Conservation (phyloP, 2,797 vertebrate species). For the Denticeps clupeoides region DNA sequence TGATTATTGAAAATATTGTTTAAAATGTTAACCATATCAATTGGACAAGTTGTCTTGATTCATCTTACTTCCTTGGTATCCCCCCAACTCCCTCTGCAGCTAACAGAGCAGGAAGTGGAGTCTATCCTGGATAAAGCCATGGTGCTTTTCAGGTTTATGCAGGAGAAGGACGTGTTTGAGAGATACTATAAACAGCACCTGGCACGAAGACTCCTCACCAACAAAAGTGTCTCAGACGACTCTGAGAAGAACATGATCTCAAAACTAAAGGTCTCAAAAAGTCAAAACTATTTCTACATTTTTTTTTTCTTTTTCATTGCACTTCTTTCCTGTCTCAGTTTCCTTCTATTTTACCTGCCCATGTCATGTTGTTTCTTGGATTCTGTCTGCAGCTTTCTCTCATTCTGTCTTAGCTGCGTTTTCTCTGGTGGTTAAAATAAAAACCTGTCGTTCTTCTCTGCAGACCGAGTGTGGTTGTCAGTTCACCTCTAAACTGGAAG, state of each 20-base stretch:
- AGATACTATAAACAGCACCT: constrained; percentile 93
- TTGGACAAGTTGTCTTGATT: too few relatives aligned
- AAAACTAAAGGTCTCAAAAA: constrained; percentile 78
- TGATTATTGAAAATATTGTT: too few relatives aligned
- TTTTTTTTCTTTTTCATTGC: too few relatives aligned
- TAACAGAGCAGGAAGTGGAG: constrained; percentile 97
- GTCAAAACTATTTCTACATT: too few relatives aligned
- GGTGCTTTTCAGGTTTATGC: constrained; percentile 97
- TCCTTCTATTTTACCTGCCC: too few relatives aligned
- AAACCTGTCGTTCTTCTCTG: constrained; percentile 16
- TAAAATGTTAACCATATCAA: too few relatives aligned
- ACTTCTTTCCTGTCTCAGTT: too few relatives aligned
- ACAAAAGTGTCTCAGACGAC: constrained; percentile 92
- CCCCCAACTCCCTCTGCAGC: constrained; percentile 54
- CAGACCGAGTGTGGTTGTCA: constrained; percentile 95
- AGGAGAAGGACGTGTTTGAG: constrained; percentile 97
- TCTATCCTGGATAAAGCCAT: constrained; percentile 96
- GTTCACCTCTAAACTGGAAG: constrained; percentile 94
- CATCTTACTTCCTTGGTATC: too few relatives aligned
- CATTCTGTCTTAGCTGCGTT: too few relatives aligned
- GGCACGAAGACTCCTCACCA: constrained; percentile 85
- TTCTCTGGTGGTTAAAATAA: background rate
- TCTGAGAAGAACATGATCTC: constrained; percentile 97
- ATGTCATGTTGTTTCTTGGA: too few relatives aligned
- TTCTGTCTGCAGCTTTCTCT: too few relatives aligned